Conservation (phyloP, 2,113 vertebrate genomes). For the Hipposideros armiger region DNA sequence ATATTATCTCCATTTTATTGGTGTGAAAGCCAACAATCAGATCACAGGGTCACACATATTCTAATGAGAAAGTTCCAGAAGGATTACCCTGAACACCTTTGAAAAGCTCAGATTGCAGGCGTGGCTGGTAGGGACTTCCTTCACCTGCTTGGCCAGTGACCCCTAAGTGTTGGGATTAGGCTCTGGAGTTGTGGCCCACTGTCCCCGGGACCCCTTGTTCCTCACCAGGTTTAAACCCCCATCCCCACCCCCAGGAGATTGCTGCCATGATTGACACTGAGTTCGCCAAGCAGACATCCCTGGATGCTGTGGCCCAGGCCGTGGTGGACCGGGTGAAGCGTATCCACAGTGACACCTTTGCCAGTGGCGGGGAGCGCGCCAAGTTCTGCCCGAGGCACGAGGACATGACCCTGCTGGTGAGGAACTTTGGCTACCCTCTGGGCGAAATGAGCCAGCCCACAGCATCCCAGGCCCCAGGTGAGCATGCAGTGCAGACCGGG, state of each 20-base stretch:
- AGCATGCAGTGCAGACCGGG: accelerated
- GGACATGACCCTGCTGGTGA: slow-evolving; percentile 98
- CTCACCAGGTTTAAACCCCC: not conserved
- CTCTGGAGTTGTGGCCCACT: not conserved
- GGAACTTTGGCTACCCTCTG: slow-evolving; percentile 94
- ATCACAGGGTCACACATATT: not conserved
- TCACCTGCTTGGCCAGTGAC: not conserved
- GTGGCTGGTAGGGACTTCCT: slow-evolving; percentile 12
- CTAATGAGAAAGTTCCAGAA: slow-evolving; percentile 41
- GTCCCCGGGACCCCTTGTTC: not conserved
- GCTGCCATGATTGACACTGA: slow-evolving; percentile 98
- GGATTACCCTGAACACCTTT: not conserved
- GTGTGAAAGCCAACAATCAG: not conserved
- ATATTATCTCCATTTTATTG: not conserved
- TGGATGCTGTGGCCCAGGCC: slow-evolving; percentile 95
- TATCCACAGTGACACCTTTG: slow-evolving; percentile 95
- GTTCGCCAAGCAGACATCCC: slow-evolving; percentile 94
- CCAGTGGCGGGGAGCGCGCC: slow-evolving; percentile 94
- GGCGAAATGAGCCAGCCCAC: slow-evolving; percentile 91
- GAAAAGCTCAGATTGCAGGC: not conserved
- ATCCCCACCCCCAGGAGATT: slow-evolving; percentile 90
- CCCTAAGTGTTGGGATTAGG: not conserved
- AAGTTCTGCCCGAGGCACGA: slow-evolving; percentile 94
- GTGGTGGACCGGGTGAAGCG: slow-evolving; percentile 97
- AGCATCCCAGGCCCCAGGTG: slow-evolving; percentile 93